Percentiles rank a stretch among this genome's conserved stretches.
Conservation (phyloP, 2,888 invertebrate species). For the Nasonovia ribisnigri region DNA sequence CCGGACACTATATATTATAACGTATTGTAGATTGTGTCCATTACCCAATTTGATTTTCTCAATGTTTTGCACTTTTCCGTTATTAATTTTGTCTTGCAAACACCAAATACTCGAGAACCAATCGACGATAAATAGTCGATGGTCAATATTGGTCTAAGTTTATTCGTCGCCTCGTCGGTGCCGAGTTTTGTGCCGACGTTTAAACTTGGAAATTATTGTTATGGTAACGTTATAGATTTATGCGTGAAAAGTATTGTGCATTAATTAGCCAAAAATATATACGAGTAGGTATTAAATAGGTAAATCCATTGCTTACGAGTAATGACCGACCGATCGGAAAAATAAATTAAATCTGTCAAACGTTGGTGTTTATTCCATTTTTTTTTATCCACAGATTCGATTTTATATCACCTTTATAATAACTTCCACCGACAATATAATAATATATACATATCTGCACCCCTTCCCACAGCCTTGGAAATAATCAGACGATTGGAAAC, state of each 20-base stretch:
- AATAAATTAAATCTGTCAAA: background rate
- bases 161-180: background rate
- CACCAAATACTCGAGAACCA: background rate
- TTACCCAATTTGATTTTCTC: background rate
- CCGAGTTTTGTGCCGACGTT: background rate
- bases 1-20: background rate
- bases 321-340: background rate
- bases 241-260: background rate
- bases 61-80: background rate
- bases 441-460: too few species aligned
- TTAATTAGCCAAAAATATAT: background rate
- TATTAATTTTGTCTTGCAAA: background rate
- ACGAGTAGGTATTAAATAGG: background rate
- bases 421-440: background rate
- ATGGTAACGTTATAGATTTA: background rate
- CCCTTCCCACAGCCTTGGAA: too few species aligned
- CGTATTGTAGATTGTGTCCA: background rate
- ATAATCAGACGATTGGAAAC: background rate
- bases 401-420: background rate
- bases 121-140: background rate
- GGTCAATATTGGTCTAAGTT: background rate
- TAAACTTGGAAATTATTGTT: background rate
- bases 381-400: background rate
- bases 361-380: background rate
- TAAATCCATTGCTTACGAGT: background rate